Percentiles rank a stretch among this genome's conserved stretches.
These are phyloP conservation scores for Idris sp. DNA, from an alignment of 1,140 invertebrate genomes.

Conservation along the genomic window DNA sequence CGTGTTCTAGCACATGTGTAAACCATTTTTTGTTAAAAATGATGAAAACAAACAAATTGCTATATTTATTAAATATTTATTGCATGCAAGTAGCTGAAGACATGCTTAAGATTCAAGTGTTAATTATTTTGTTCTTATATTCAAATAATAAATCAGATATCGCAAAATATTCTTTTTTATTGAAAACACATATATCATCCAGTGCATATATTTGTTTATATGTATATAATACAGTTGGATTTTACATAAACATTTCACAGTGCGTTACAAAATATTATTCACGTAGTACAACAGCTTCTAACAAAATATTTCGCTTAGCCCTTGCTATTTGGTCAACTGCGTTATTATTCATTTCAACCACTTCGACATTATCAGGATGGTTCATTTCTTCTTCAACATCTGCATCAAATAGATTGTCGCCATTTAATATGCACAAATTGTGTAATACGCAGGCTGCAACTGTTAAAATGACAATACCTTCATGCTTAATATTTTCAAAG, in stretches of 20 bases:
- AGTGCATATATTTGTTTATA: too few species aligned
- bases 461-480: conserved; percentile 9
- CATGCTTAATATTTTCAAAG: conserved; percentile 7
- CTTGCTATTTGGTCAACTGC: conserved; percentile 6
- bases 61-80: too few species aligned
- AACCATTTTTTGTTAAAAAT: too few species aligned
- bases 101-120: too few species aligned
- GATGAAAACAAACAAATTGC: too few species aligned
- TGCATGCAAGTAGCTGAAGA: too few species aligned
- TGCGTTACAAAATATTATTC: conserved; percentile 6
- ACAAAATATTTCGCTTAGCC: conserved; percentile 14
- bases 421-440: conserved; percentile 17
- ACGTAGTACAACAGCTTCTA: conserved; percentile 10
- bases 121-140: too few species aligned
- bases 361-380: conserved; percentile 10
- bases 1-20: too few species aligned
- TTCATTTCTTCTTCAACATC: conserved; percentile 15
- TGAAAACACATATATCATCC: too few species aligned
- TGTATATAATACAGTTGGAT: not conserved
- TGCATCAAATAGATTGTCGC: conserved; percentile 8
- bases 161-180: too few species aligned
- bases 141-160: too few species aligned
- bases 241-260: too few species aligned
- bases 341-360: conserved; percentile 6
- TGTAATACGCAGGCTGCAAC: conserved; percentile 12